Base-by-base conservation (phyloP, 2,888 invertebrate genomes). In the Lepidocyrtinus sp. region DNA sequence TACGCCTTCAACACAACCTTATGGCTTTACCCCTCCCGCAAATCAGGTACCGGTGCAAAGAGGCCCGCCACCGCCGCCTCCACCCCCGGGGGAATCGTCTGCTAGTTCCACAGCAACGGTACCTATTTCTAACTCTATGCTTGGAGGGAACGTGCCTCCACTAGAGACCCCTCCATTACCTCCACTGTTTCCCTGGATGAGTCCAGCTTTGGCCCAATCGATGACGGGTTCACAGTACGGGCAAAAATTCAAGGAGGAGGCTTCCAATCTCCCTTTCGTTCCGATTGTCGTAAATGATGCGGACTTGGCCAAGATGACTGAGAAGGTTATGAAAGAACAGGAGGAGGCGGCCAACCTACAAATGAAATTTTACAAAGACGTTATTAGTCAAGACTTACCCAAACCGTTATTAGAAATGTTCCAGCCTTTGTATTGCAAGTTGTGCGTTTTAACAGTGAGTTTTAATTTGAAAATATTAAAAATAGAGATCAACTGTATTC, bases 381-480 rank as follows among this genome's bases (percentile, higher is more conserved):
- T 84, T 7, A 72, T 84, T 7, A 77, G 82, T 22, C 77, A 64
- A 50, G 63, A 71, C 63, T 55, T 77, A 15, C 85, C 85, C 2
- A 59, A 83, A 55, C 19, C 63, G 15, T 70, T 86, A n/a, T 82
- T 72, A 27, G 81, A 82, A 2, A 78, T 84, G 81, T 85, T 86
- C 75, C 82, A 84, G 26, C 86, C 86, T 7, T 61, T 86, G 21
- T 84, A 81, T 45, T 86, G 86, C 69, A 80, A 82, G 73, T 27
- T 86, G 1, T 86, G 86, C 71, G 82, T 62, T 1, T 55, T 85
- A 19, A 76, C 80, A 15, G 85, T 85, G 68, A 77, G 77, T 62
- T 17, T n/a, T n/a, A n/a, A n/a, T n/a, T n/a, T n/a, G n/a, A n/a
- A n/a, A n/a, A 15, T 7, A 7, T 5, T 24, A 9, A 17, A 24